A percentile compares a stretch with the other conserved stretches of the same genome.
phyloP scores from a whole-genome alignment of 2,113 vertebrate genomes.

The Passerina amoena region DNA sequence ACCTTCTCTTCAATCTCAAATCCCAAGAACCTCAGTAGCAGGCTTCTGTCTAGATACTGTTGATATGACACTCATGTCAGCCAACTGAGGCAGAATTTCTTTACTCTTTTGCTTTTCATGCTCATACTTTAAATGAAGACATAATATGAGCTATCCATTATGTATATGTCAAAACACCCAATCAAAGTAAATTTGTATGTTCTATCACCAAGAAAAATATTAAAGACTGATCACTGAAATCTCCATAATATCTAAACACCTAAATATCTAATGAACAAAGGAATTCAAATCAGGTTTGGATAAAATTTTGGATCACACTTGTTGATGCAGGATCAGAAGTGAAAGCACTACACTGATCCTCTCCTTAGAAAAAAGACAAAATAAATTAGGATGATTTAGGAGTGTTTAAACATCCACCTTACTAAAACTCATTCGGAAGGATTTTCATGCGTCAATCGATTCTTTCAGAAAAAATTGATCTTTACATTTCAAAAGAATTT shows the following conservation, averaged over 20 bases:
- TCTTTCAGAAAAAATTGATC: background rate
- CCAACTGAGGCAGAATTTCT: background rate
- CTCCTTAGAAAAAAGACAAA: background rate
- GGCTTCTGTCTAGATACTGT: background rate
- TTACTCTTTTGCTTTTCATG: background rate
- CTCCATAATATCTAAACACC: background rate
- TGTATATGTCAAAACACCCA: background rate
- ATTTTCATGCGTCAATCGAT: background rate
- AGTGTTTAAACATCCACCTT: background rate
- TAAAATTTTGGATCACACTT: background rate
- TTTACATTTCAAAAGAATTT: background rate
- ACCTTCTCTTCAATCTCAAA: background rate
- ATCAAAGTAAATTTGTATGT: background rate
- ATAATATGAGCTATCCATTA: background rate
- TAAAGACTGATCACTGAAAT: background rate
- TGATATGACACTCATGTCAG: background rate
- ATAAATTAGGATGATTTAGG: background rate
- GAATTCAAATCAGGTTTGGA: background rate
- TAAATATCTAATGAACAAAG: background rate
- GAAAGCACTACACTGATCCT: background rate
- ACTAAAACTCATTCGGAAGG: background rate
- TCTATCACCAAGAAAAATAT: background rate
- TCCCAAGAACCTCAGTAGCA: background rate
- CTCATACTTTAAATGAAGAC: background rate
- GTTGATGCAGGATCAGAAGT: background rate